These are phyloP conservation scores for Heterohyrax brucei DNA, from an alignment of 2,797 vertebrate species.

Conservation along the genomic window DNA sequence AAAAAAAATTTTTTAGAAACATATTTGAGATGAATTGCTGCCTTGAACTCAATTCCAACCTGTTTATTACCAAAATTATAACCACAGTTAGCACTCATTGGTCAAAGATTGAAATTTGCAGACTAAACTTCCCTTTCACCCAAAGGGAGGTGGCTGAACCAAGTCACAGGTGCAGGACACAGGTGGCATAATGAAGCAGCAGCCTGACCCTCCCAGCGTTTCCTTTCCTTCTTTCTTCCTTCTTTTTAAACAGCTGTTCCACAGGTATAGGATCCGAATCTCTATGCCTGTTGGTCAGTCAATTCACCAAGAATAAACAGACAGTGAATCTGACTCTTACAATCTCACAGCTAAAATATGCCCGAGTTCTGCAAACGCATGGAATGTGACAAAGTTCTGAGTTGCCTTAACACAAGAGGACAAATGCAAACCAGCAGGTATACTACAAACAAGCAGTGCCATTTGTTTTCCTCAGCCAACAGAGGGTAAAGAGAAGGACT, in stretches of 20 bases:
- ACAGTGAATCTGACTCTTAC: slow-evolving; percentile 27
- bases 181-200: neutral
- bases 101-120: slow-evolving; percentile 11
- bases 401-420: slow-evolving; percentile 40
- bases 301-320: slow-evolving; percentile 46
- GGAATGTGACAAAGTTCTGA: slow-evolving; percentile 28
- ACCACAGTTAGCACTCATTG: neutral
- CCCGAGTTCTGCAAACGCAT: slow-evolving; percentile 55
- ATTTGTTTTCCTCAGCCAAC: neutral
- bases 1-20: slow-evolving; percentile 11
- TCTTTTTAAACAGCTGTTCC: slow-evolving; percentile 11
- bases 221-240: neutral
- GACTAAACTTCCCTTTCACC: neutral
- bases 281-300: neutral
- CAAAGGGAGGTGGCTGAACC: neutral
- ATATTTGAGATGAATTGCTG: slow-evolving; percentile 50
- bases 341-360: slow-evolving; percentile 67
- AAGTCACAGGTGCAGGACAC: neutral
- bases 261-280: neutral
- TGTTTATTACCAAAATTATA: slow-evolving; percentile 42
- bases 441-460: slow-evolving; percentile 15
- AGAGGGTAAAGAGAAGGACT: neutral
- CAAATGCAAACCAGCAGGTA: slow-evolving; percentile 43
- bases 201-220: neutral
- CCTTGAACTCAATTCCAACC: neutral